phyloP scores from a whole-genome alignment of 2,888 invertebrate species.

The Megamerina dolium region DNA sequence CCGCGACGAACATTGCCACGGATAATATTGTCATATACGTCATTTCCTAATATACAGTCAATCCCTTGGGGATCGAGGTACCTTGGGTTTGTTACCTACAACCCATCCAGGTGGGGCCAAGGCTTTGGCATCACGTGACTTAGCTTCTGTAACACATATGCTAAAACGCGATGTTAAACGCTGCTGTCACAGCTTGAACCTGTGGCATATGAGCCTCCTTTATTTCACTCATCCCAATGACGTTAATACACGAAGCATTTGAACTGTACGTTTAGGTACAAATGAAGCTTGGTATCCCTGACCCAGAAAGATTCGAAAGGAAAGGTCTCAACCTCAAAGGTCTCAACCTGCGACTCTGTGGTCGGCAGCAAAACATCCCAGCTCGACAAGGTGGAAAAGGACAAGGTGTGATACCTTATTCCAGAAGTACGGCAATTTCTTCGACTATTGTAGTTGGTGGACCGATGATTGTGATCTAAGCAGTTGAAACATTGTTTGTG shows the following conservation, averaged over 20 bases:
- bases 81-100: conserved; percentile 6
- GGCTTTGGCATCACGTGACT: not conserved
- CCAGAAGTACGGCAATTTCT: not conserved
- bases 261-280: too few relatives aligned
- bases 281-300: too few relatives aligned
- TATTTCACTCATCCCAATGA: not conserved
- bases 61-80: conserved; percentile 3
- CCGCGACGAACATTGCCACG: not conserved
- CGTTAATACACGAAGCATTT: conserved; percentile 1
- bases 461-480: not conserved
- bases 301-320: too few relatives aligned
- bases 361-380: too few relatives aligned
- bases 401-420: not conserved
- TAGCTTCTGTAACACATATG: conserved; percentile 2
- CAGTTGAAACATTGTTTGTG: not conserved
- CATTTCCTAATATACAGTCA: not conserved
- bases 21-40: conserved; percentile 1
- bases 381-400: too few relatives aligned
- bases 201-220: not conserved
- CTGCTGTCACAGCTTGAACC: not conserved
- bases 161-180: not conserved
- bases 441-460: not conserved
- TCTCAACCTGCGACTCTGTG: too few relatives aligned
- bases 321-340: too few relatives aligned
- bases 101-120: not conserved